phyloP scores from a whole-genome alignment of 2,113 vertebrate species.

The Hiodon tergisus region DNA sequence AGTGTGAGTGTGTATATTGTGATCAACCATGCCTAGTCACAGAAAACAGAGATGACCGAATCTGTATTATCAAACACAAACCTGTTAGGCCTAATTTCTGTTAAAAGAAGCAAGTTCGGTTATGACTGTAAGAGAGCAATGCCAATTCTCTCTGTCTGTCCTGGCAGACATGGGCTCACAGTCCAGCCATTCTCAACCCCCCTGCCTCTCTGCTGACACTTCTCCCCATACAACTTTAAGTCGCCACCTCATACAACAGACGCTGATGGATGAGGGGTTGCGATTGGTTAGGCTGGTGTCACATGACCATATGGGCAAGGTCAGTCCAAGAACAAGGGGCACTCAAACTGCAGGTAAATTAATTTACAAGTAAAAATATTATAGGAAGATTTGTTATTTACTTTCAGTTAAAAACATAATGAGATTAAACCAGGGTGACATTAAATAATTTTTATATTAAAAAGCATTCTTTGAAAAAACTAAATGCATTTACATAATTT shows the following conservation, averaged over 20 bases:
- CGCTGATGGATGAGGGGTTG: conserved; percentile 93
- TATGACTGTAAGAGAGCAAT: conserved; percentile 5
- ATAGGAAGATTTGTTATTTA: neutral
- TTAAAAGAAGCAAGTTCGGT: neutral
- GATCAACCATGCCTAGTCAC: neutral
- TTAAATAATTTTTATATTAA: too few relatives aligned
- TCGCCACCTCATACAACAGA: conserved; percentile 92
- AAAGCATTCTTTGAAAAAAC: too few relatives aligned
- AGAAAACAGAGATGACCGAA: neutral
- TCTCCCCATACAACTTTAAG: conserved; percentile 80
- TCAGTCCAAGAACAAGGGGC: conserved; percentile 78
- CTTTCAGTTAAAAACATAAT: neutral
- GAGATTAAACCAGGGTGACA: too few relatives aligned
- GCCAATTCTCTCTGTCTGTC: conserved; percentile 48
- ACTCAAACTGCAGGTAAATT: conserved; percentile 76
- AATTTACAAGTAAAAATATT: conserved; percentile 10
- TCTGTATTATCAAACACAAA: neutral
- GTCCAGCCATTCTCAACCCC: conserved; percentile 68
- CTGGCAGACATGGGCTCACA: conserved; percentile 59
- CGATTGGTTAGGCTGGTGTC: conserved; percentile 92
- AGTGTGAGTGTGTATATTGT: neutral
- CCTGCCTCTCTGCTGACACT: conserved; percentile 65
- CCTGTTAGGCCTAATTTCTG: neutral
- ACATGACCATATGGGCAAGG: conserved; percentile 71
- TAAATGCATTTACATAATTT: too few relatives aligned